Conservation (phyloP, 2,888 invertebrate species). For the Hydrotaea cyrtoneurina region DNA sequence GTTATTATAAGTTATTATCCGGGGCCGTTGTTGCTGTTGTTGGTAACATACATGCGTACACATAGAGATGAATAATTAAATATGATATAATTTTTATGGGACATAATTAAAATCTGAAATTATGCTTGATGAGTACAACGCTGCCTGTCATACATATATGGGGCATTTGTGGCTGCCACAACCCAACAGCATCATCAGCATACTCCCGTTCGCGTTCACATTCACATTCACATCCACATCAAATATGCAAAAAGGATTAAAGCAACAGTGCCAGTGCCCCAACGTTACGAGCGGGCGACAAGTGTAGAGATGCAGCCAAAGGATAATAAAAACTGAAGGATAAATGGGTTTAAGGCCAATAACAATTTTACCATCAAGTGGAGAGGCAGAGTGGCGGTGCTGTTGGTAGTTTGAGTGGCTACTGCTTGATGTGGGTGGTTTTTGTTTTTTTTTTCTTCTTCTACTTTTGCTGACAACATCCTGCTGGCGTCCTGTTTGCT, state of each 20-base stretch:
- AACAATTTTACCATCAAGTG: constrained; percentile 1
- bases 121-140: constrained; percentile 9
- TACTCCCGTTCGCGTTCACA: no score
- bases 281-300: not conserved
- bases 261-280: not conserved
- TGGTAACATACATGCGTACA: not conserved
- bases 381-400: not conserved
- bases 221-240: not conserved
- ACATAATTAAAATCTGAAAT: constrained; percentile 58
- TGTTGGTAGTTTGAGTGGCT: not conserved
- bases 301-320: not conserved
- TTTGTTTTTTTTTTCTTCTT: no score
- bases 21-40: not conserved
- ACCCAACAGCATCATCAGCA: no score
- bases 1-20: constrained; percentile 12
- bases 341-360: constrained; percentile 13
- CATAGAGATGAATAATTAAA: constrained; percentile 50
- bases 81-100: constrained; percentile 55
- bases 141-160: not conserved
- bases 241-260: constrained; percentile 27
- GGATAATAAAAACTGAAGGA: constrained; percentile 8
- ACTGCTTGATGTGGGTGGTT: not conserved
- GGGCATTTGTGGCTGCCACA: not conserved
- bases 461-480: not conserved
- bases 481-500: not conserved